Evolutionary conservation across 1,140 invertebrate genomes (phyloP).

Genomic region (Halotydeus destructor): DNA sequence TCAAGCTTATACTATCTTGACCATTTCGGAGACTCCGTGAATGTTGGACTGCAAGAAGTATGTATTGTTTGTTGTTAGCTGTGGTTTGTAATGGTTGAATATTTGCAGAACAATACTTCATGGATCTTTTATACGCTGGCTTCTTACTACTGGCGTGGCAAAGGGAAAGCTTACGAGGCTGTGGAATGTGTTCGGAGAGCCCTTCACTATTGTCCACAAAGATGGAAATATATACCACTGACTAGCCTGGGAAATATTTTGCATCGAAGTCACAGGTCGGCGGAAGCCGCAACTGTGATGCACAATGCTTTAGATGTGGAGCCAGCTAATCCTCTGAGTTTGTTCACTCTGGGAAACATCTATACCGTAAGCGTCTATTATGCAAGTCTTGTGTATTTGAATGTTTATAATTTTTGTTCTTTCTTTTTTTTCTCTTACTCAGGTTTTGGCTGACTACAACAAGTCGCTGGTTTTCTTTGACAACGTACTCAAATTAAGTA

Average conservation of each 20-base stretch:
- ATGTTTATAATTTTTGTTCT: too few species aligned
- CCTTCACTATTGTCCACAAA: slow-evolving; percentile 44
- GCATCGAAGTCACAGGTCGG: slow-evolving; percentile 43
- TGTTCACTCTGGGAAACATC: slow-evolving; percentile 43
- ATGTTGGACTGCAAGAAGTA: slow-evolving; percentile 2
- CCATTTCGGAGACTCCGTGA: background rate
- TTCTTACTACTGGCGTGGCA: slow-evolving; percentile 60
- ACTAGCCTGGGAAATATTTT: slow-evolving; percentile 59
- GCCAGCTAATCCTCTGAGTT: slow-evolving; percentile 41
- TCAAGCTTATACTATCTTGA: slow-evolving; percentile 2
- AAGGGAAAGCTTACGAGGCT: slow-evolving; percentile 50
- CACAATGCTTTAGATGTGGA: slow-evolving; percentile 56
- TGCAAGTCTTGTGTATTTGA: too few species aligned
- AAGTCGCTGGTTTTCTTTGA: slow-evolving; percentile 40
- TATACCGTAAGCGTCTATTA: slow-evolving; percentile 18
- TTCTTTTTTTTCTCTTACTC: too few species aligned
- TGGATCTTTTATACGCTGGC: slow-evolving; percentile 68
- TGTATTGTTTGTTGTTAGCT: background rate
- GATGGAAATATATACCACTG: slow-evolving; percentile 34
- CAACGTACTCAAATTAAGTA: slow-evolving; percentile 41
- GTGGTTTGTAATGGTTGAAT: slow-evolving; percentile 3
- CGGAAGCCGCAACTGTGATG: slow-evolving; percentile 54
- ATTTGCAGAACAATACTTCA: slow-evolving; percentile 40
- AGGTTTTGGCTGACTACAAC: slow-evolving; percentile 30
- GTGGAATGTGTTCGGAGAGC: slow-evolving; percentile 57